Percentiles rank a stretch among this genome's conserved stretches.
Conservation (phyloP, 2,888 invertebrate genomes). For the Hypomecis punctinalis region DNA sequence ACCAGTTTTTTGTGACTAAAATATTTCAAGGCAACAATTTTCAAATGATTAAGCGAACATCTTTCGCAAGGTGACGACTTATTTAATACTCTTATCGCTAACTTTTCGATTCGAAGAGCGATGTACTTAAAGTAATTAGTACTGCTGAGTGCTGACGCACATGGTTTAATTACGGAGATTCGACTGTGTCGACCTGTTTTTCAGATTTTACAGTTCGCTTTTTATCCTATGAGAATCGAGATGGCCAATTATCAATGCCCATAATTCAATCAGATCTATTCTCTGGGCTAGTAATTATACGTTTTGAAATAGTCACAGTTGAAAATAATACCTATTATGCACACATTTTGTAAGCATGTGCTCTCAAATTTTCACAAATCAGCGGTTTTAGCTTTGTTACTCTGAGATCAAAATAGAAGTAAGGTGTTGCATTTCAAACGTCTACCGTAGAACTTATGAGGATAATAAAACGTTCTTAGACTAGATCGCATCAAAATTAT, state of each 20-base stretch:
- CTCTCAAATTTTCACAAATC: not conserved
- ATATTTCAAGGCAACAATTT: conserved; percentile 76
- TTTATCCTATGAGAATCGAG: not conserved
- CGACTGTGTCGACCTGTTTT: not conserved
- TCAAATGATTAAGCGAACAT: conserved; percentile 67
- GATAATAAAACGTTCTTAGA: conserved; percentile 26
- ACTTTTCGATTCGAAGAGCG: conserved; percentile 31
- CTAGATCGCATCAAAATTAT: conserved; percentile 38
- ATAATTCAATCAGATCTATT: not conserved
- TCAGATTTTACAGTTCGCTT: not conserved
- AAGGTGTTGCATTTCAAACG: conserved; percentile 27
- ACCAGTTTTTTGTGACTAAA: conserved; percentile 74
- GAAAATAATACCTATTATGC: not conserved
- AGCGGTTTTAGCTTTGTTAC: not conserved
- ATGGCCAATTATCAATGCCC: not conserved
- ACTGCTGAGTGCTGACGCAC: not conserved
- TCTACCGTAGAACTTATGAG: conserved; percentile 9
- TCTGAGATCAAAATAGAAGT: not conserved
- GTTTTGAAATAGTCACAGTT: conserved; percentile 12
- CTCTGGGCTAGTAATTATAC: not conserved
- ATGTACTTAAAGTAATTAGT: conserved; percentile 1
- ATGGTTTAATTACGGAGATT: not conserved
- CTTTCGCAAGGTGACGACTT: conserved; percentile 59
- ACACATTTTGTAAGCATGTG: not conserved
- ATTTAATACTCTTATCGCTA: conserved; percentile 47